phyloP scores from a whole-genome alignment of 2,797 vertebrate genomes.

The Tangara arthus region DNA sequence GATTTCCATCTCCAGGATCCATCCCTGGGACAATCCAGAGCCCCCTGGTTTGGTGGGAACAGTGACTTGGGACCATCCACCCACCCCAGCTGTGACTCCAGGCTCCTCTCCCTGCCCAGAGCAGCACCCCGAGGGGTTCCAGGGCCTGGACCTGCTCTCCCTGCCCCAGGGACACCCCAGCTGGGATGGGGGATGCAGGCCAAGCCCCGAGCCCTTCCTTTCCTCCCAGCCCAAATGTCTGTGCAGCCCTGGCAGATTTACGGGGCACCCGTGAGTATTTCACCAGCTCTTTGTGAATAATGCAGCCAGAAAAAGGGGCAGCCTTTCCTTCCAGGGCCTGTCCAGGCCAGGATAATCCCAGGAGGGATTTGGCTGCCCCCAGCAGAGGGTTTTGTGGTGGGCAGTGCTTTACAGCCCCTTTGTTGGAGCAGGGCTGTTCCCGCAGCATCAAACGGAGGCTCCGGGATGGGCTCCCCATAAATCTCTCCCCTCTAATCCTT shows the following conservation, averaged over 20 bases:
- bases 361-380: conserved; percentile 47
- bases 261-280: conserved; percentile 20
- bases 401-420: conserved; percentile 31
- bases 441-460: conserved; percentile 20
- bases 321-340: not conserved
- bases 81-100: not conserved
- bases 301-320: conserved; percentile 17
- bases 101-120: not conserved
- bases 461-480: conserved; percentile 46
- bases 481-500: conserved; percentile 46
- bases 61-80: rapidly evolving
- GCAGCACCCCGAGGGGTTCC: not conserved
- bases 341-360: conserved; percentile 8
- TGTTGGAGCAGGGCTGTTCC: not conserved
- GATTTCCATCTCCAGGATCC: not conserved
- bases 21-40: not conserved
- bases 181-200: not conserved
- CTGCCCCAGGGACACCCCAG: not conserved
- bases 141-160: not conserved
- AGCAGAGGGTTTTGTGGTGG: not conserved
- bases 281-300: conserved; percentile 58
- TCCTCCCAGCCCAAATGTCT: not conserved
- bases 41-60: not conserved
- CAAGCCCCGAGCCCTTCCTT: not conserved
- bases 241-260: conserved; percentile 36